phyloP scores from a whole-genome alignment of 1,140 invertebrate genomes.

The Charaxes varanes region DNA sequence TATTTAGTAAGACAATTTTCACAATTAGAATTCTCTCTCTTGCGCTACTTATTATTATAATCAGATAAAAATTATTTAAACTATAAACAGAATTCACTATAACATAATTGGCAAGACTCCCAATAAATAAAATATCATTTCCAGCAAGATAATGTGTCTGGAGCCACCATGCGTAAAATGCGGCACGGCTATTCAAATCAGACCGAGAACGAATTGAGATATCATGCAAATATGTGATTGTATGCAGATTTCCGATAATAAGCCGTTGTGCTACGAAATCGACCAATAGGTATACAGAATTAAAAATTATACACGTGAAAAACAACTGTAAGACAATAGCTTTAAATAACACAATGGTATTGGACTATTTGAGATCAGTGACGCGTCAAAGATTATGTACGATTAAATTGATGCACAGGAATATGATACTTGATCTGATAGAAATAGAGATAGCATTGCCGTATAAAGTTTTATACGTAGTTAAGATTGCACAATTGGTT shows the following conservation, averaged over 20 bases:
- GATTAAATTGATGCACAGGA: neutral
- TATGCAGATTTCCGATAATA: constrained; percentile 67
- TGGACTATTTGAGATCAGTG: neutral
- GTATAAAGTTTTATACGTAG: neutral
- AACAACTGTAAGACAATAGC: constrained; percentile 6
- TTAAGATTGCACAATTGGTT: constrained; percentile 36
- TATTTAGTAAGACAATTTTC: no score
- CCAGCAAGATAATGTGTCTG: constrained; percentile 7
- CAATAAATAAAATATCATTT: constrained; percentile 14
- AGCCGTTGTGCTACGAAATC: constrained; percentile 36
- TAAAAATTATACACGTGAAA: constrained; percentile 8
- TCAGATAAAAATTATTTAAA: no score
- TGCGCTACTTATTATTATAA: no score
- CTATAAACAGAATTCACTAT: no score
- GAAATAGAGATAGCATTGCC: constrained; percentile 8
- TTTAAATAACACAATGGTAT: constrained; percentile 3
- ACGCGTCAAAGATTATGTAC: constrained; percentile 2
- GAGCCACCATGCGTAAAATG: constrained; percentile 48
- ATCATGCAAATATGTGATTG: constrained; percentile 70
- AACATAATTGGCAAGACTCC: constrained; percentile 5
- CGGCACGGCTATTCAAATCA: constrained; percentile 49
- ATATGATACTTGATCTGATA: constrained; percentile 4
- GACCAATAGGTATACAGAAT: constrained; percentile 16
- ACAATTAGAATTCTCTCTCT: no score
- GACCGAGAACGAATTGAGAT: constrained; percentile 63